Evolutionary conservation across 2,797 vertebrate species (phyloP), one percentile per base, ranked within the genome.

Genomic region (Sebastiscus albofasciatus): DNA sequence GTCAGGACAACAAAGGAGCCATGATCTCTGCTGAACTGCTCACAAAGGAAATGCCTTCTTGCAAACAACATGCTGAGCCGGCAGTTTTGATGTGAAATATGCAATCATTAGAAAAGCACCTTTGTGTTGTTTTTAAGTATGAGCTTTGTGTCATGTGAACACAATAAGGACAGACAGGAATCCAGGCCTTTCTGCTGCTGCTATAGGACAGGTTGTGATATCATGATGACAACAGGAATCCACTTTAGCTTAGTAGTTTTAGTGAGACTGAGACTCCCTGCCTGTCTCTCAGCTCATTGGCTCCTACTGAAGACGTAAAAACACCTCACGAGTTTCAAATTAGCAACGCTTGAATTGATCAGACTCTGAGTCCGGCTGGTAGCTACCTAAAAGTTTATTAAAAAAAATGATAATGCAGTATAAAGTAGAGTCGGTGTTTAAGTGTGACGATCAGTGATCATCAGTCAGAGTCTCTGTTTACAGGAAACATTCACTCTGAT

Each of bases 81-180:
- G 96, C 96, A 96, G 95, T 94, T 94, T 95, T 92, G 88, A 93
- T 93, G 95, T 94, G 95, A 97, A 96, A 96, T 96, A 94, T 96
- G 95, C 95, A 93, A 95, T 96, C 95, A 96, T 94, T 93, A 94
- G 92, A 95, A 94, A 86, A 93, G 92, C 91, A 79, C 89, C 70
- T 93, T 94, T 91, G 88, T 93, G 93, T 92, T 18, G 39, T 55
- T 75, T 77, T 73, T 75, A 82, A 90, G 93, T 83, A 86, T 83
- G 90, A 42, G 39, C 68, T 42, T 77, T 82, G 76, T 81, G 59
- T 16, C 60, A 62, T n/a, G 8, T 42, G n/a, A 12, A 34, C 60
- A 75, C 67, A 65, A 33, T 10, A 22, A 27, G 39, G n/a, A 67
- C 54, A 36, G 31, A n/a, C 36, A 14, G 36, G 39, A 39, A 31